A percentile compares a stretch with the other conserved stretches of the same genome.
phyloP scores from a whole-genome alignment of 2,113 vertebrate genomes.

The Corvus cornix region DNA sequence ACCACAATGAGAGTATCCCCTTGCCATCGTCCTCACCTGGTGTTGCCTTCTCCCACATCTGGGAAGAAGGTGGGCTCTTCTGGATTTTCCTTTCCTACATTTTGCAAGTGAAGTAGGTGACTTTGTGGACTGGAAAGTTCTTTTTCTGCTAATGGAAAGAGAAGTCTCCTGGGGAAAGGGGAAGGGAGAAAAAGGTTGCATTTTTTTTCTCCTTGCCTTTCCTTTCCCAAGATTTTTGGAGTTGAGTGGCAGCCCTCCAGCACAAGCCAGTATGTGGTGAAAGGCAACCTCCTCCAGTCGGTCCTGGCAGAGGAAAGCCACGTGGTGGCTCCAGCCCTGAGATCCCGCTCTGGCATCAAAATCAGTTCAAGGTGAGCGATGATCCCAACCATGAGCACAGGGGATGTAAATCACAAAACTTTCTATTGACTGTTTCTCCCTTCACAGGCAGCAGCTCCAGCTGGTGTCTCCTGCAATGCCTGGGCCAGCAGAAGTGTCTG shows the following conservation, averaged over 20 bases:
- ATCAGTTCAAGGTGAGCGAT: constrained; percentile 49
- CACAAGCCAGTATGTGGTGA: constrained; percentile 31
- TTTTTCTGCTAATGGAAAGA: background rate
- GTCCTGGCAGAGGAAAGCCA: constrained; percentile 64
- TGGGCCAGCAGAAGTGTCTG: background rate
- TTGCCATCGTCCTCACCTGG: rapidly evolving
- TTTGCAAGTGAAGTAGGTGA: rapidly evolving
- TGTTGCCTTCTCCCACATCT: background rate
- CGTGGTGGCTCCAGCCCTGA: constrained; percentile 16
- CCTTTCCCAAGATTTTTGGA: constrained; percentile 56
- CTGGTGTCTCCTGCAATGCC: constrained; percentile 1
- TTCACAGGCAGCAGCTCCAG: constrained; percentile 62
- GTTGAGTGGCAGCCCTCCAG: constrained; percentile 56
- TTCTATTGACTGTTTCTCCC: background rate
- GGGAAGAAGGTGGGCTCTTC: background rate
- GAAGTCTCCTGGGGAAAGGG: background rate
- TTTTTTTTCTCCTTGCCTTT: background rate
- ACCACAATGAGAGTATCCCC: rapidly evolving
- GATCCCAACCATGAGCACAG: background rate
- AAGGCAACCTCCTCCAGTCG: constrained; percentile 12
- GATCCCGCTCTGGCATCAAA: constrained; percentile 6
- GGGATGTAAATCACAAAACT: background rate
- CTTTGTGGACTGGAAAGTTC: background rate
- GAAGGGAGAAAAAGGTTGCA: background rate
- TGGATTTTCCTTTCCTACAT: background rate